Evolutionary conservation across 2,797 vertebrate species (phyloP).

Genomic region (Neoniphon sammara): DNA sequence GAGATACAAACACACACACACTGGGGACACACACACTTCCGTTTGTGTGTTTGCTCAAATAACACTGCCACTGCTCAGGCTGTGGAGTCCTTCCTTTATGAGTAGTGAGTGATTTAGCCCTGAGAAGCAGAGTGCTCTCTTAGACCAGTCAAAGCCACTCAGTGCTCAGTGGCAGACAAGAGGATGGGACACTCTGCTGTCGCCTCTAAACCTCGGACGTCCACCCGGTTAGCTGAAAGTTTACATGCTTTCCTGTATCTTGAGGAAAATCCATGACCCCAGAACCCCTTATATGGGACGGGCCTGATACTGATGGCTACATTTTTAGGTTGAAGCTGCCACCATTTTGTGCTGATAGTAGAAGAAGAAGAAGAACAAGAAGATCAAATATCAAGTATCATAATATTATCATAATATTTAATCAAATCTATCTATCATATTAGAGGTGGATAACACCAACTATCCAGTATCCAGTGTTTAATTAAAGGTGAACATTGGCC

Average conservation of each 20-base stretch:
- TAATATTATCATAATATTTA: too few relatives aligned
- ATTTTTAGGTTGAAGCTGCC: too few relatives aligned
- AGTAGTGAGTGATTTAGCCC: constrained; percentile 77
- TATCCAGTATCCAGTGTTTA: too few relatives aligned
- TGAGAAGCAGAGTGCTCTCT: constrained; percentile 78
- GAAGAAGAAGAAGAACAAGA: too few relatives aligned
- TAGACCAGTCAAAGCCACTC: constrained; percentile 69
- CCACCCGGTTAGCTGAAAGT: constrained; percentile 46
- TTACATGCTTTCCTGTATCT: not conserved
- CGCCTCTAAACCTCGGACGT: constrained; percentile 55
- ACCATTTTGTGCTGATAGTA: too few relatives aligned
- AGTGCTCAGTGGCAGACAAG: constrained; percentile 67
- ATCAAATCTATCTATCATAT: too few relatives aligned
- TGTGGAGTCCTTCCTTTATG: constrained; percentile 62
- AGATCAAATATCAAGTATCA: too few relatives aligned
- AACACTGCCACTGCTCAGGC: constrained; percentile 61
- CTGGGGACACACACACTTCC: constrained; percentile 46
- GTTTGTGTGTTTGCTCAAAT: constrained; percentile 71
- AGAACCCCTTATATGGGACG: constrained; percentile 6
- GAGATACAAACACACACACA: constrained; percentile 18
- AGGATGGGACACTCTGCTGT: constrained; percentile 63
- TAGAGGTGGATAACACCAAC: too few relatives aligned
- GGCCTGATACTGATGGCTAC: too few relatives aligned
- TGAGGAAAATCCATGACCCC: constrained; percentile 20
- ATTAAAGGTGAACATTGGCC: too few relatives aligned